phyloP scores from a whole-genome alignment of 2,888 invertebrate species.

The Acanthosepion pharaonis region DNA sequence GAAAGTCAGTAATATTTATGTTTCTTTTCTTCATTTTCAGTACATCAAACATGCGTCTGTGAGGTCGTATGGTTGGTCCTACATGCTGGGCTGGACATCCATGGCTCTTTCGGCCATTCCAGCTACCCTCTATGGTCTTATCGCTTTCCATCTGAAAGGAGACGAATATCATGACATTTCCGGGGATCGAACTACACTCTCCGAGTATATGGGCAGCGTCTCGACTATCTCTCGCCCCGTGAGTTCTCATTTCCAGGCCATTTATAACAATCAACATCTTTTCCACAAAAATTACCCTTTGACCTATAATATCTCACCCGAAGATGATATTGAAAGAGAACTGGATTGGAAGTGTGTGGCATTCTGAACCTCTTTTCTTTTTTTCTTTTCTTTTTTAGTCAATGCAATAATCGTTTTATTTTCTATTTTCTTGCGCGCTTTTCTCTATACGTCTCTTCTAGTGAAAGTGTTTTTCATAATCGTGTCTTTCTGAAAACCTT shows the following conservation, averaged over 20 bases:
- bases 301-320: not conserved
- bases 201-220: not conserved
- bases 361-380: not conserved
- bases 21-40: conserved; percentile 54
- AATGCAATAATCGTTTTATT: too few species aligned
- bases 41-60: conserved; percentile 57
- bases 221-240: not conserved
- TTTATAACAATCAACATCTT: not conserved
- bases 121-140: conserved; percentile 62
- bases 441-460: too few species aligned
- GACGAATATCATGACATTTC: not conserved
- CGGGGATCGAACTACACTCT: not conserved
- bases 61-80: conserved; percentile 67
- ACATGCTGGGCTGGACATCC: conserved; percentile 70
- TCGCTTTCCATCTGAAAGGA: not conserved
- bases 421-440: too few species aligned
- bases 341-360: not conserved
- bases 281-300: not conserved
- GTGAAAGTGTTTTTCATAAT: too few species aligned
- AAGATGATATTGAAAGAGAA: not conserved
- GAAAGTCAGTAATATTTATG: too few species aligned
- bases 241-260: conserved; percentile 17
- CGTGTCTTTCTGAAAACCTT: too few species aligned
- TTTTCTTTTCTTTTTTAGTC: too few species aligned
- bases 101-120: conserved; percentile 65